Base-by-base conservation (phyloP, 23 tunicate genomes). In the Botrylloides violaceus region DNA sequence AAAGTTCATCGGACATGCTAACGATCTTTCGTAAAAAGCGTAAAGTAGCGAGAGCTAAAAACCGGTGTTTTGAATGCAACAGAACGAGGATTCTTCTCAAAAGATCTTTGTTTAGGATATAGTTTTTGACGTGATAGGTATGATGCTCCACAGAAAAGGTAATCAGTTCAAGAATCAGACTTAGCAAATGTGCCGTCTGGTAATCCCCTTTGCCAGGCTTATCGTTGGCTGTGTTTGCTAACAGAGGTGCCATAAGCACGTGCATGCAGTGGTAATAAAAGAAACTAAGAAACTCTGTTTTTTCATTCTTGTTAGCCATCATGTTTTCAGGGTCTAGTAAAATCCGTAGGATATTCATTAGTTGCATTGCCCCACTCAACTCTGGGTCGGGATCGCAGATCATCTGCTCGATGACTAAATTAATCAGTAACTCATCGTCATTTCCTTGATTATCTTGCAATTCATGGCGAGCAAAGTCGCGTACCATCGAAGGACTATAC, bases 81-180 rank as follows among this genome's bases (percentile, higher is more conserved):
- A 92, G 92, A 33, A 92, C 86, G 23, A 92, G 76, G 9, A 84
- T 84, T 33, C 98, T 34, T 4, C 92, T 75, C 1, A 92, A 72
- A 43, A 84, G 68, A 49, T 92, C 98, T 39, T 84, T 84, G 66
- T 80, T 84, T 29, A 84, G 85, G 30, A 92, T 77, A 76, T 92
- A 84, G 77, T 92, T 84, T 59, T 84, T 92, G 37, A 92, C 85
- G 53, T 92, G 92, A 75, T 84, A 92, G 1, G 87, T 76, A 70
- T 92, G 98, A 65, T 92, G 86, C 77, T 92, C 98, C 3, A 92
- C 98, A 20, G 92, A 84, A 39, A 92, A 84, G 18, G 92, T 92
- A 23, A 92, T 70, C 9, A 92, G 76, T 38, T 92, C 98, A 3
- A 92, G 65, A 32, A 92, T 92, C 0, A 92, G 80, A 49, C 97